Percentiles rank a stretch among this genome's conserved stretches.
Evolutionary conservation across 2,888 invertebrate species (phyloP).

Genomic region (Eugnorisma glareosa): DNA sequence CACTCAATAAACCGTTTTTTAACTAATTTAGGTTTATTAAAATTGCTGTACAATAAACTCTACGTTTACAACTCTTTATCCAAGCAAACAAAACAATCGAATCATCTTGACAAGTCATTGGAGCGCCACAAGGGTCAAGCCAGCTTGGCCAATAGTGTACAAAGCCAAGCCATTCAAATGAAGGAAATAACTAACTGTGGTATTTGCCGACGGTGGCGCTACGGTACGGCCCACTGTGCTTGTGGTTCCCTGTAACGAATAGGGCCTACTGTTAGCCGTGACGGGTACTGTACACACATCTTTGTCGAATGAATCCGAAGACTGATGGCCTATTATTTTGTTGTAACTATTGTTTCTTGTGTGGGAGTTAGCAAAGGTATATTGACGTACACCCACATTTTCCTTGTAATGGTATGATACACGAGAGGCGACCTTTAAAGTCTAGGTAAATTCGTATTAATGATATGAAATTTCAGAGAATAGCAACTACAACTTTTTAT

Average conservation of each 20-base stretch:
- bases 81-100: neutral
- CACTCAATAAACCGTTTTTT: neutral
- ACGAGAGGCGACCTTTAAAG: neutral
- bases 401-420: neutral
- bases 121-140: neutral
- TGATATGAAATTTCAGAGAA: neutral
- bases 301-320: conserved; percentile 14
- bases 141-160: conserved; percentile 31
- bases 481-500: neutral
- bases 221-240: conserved; percentile 30
- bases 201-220: conserved; percentile 44
- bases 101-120: conserved; percentile 10
- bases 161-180: conserved; percentile 40
- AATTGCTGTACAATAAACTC: neutral
- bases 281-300: conserved; percentile 26
- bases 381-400: conserved; percentile 1
- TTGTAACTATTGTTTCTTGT: conserved; percentile 1
- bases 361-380: neutral
- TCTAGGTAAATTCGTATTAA: no score
- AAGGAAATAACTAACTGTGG: conserved; percentile 61
- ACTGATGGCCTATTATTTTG: conserved; percentile 31
- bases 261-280: conserved; percentile 27
- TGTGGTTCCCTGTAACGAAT: conserved; percentile 54
- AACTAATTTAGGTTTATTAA: neutral
- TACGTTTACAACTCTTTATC: neutral